These are phyloP conservation scores for Lepilemur septentrionalis DNA, from an alignment of 2,797 vertebrate genomes.

Conservation along the genomic window DNA sequence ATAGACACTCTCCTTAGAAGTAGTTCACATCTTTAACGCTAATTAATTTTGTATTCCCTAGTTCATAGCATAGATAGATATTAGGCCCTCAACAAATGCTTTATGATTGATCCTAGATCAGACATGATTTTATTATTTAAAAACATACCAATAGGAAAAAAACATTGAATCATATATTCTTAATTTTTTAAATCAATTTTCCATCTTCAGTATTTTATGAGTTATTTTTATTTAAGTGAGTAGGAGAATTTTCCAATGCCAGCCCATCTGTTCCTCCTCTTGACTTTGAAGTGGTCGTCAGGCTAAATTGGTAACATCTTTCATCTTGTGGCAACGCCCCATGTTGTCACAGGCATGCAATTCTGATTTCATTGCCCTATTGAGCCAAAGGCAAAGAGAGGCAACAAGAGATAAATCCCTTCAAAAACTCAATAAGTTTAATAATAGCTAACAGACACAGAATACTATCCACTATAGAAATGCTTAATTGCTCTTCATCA, in stretches of 20 bases:
- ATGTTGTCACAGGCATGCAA: slow-evolving; percentile 65
- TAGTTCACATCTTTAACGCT: neutral
- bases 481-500: slow-evolving; percentile 67
- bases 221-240: slow-evolving; percentile 54
- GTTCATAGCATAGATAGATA: neutral
- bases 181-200: slow-evolving; percentile 61
- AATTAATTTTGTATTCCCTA: neutral
- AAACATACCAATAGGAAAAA: neutral
- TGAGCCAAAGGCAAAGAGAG: slow-evolving; percentile 75
- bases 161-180: slow-evolving; percentile 32
- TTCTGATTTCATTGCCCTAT: slow-evolving; percentile 74
- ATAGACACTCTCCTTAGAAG: neutral
- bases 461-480: slow-evolving; percentile 64
- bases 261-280: slow-evolving; percentile 61
- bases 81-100: neutral
- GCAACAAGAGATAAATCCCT: slow-evolving; percentile 73
- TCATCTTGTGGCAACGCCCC: slow-evolving; percentile 66
- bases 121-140: slow-evolving; percentile 8
- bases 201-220: slow-evolving; percentile 53
- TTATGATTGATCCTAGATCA: slow-evolving; percentile 12
- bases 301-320: slow-evolving; percentile 74
- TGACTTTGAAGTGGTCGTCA: slow-evolving; percentile 69
- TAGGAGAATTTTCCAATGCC: slow-evolving; percentile 36
- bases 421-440: slow-evolving; percentile 76
- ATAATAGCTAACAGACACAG: slow-evolving; percentile 74